Percentiles rank a stretch among this genome's conserved stretches.
Evolutionary conservation across 2,888 invertebrate species (phyloP).

Genomic region (Vannuccia rotundouncinata): DNA sequence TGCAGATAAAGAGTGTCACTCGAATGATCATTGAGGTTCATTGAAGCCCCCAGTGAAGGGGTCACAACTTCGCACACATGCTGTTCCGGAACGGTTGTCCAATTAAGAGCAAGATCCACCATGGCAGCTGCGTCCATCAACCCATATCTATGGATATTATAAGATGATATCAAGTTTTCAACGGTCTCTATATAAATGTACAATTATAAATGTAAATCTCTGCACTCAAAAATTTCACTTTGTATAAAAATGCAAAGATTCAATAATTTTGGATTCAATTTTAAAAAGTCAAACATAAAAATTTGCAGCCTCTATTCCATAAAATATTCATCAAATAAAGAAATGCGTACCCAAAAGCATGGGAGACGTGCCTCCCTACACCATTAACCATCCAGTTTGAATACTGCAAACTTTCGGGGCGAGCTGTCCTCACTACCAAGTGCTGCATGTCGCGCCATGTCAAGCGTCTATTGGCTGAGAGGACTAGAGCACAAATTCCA

Average conservation of each 20-base stretch:
- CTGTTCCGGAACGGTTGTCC: slow-evolving; percentile 83
- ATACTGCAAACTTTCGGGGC: slow-evolving; percentile 73
- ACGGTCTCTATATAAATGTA: too few relatives aligned
- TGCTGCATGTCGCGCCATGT: slow-evolving; percentile 99
- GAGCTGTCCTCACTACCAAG: slow-evolving; percentile 89
- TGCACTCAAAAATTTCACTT: too few relatives aligned
- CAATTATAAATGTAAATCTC: too few relatives aligned
- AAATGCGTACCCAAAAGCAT: slow-evolving; percentile 35
- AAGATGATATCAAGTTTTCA: too few relatives aligned
- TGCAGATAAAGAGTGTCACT: neutral
- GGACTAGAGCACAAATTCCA: slow-evolving; percentile 59
- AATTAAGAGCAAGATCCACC: slow-evolving; percentile 76
- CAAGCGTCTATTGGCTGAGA: slow-evolving; percentile 65
- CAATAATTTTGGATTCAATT: too few relatives aligned
- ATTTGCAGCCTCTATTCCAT: too few relatives aligned
- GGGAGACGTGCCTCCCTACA: slow-evolving; percentile 62
- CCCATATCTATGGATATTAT: slow-evolving; percentile 92
- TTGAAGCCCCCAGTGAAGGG: slow-evolving; percentile 8
- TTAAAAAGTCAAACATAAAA: too few relatives aligned
- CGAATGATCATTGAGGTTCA: neutral
- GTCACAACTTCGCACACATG: slow-evolving; percentile 68
- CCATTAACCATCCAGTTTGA: slow-evolving; percentile 80
- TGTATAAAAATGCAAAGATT: too few relatives aligned
- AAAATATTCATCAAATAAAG: too few relatives aligned
- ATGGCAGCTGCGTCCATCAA: slow-evolving; percentile 89